A percentile compares a stretch with the other conserved stretches of the same genome.
These are phyloP conservation scores for Corapipo altera DNA, from an alignment of 2,113 vertebrate species.

Conservation along the genomic window DNA sequence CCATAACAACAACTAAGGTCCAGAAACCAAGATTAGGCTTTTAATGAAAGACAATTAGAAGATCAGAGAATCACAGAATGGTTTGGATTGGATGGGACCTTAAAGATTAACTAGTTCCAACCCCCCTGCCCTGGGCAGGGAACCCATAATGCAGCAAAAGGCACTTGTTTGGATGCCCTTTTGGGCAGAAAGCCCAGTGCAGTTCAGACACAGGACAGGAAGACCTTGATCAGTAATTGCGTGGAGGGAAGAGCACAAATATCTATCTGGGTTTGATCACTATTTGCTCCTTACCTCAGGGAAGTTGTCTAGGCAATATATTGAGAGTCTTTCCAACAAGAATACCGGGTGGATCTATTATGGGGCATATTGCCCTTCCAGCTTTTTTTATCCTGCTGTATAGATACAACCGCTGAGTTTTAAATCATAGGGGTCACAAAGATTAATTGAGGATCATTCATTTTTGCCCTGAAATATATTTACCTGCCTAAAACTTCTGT, in stretches of 20 bases:
- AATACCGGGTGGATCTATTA: background rate
- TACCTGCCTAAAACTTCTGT: background rate
- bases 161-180: background rate
- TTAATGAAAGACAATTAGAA: background rate
- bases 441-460: background rate
- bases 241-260: background rate
- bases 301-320: background rate
- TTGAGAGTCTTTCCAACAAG: background rate
- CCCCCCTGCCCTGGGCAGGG: background rate
- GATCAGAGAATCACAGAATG: background rate
- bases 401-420: background rate
- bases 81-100: background rate
- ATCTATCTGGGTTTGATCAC: background rate
- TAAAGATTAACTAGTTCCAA: background rate
- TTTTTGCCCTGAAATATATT: background rate
- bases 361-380: background rate
- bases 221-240: background rate
- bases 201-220: background rate
- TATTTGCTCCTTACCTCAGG: background rate
- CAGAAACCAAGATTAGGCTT: background rate
- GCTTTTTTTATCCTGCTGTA: background rate
- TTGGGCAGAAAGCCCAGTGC: background rate
- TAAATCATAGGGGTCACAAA: background rate
- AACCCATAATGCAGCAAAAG: background rate
- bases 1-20: background rate